Percentiles rank a stretch among this genome's conserved stretches.
Conservation (phyloP, 2,113 vertebrate genomes). For the Rhinolophus ferrumequinum region DNA sequence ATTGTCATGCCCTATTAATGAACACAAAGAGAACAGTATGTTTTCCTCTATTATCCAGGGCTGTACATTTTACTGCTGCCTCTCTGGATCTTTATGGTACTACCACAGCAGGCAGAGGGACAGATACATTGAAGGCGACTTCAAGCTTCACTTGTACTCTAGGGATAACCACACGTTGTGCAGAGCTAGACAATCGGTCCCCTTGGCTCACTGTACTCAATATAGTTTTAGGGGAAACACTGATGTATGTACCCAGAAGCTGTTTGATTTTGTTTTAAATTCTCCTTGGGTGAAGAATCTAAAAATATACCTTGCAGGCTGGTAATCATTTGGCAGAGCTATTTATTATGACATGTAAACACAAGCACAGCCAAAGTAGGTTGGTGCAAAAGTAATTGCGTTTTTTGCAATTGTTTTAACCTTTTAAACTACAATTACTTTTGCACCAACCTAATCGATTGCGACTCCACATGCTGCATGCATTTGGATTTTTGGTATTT, state of each 20-base stretch:
- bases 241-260: neutral
- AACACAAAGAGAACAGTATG: conserved; percentile 59
- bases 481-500: neutral
- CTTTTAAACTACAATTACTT: no score
- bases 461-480: neutral
- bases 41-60: conserved; percentile 40
- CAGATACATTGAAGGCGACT: neutral
- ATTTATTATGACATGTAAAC: conserved; percentile 7
- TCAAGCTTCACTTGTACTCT: neutral
- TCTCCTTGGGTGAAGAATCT: conserved; percentile 22
- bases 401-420: no score
- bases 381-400: no score
- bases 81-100: conserved; percentile 5
- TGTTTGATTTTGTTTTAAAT: conserved; percentile 57
- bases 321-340: conserved; percentile 37
- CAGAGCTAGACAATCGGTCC: neutral
- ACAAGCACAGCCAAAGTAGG: neutral
- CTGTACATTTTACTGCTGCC: neutral
- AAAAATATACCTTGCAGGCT: conserved; percentile 1
- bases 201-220: neutral
- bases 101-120: neutral
- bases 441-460: no score
- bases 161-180: neutral
- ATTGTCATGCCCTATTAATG: conserved; percentile 54
- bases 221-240: neutral